Percentiles rank a stretch among this genome's conserved stretches.
phyloP scores from a whole-genome alignment of 2,797 vertebrate species.

The Sternotherus odoratus region DNA sequence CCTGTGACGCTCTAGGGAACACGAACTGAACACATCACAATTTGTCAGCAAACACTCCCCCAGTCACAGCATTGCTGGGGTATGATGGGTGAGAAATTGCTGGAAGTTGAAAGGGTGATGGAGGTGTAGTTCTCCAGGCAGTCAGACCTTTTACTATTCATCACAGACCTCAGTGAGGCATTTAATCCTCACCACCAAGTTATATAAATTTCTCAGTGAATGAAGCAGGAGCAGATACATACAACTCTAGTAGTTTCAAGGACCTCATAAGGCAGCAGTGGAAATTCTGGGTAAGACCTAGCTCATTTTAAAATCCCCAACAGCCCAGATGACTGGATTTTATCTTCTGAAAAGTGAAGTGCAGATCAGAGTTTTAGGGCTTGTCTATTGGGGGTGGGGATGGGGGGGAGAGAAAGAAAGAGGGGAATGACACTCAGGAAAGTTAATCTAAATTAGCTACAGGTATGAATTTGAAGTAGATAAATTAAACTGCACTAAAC shows the following conservation, averaged over 20 bases:
- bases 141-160: conserved; percentile 76
- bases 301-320: neutral
- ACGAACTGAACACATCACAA: conserved; percentile 24
- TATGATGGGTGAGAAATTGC: conserved; percentile 50
- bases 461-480: neutral
- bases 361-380: neutral
- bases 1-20: neutral
- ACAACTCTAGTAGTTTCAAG: neutral
- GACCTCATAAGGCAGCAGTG: neutral
- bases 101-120: conserved; percentile 57
- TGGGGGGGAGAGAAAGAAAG: neutral
- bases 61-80: conserved; percentile 55
- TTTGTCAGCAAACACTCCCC: conserved; percentile 64
- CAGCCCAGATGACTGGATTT: no score
- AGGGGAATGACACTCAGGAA: neutral
- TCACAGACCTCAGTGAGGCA: conserved; percentile 67
- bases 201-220: neutral
- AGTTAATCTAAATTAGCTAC: neutral
- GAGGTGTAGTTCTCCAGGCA: conserved; percentile 32
- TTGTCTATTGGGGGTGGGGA: neutral
- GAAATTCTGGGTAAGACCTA: neutral
- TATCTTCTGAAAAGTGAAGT: neutral
- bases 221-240: neutral
- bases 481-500: neutral
- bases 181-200: neutral